Evolutionary conservation across 1,140 invertebrate species (phyloP), one percentile per base, ranked within the genome.

Genomic region (Drosophila pseudoobscura): DNA sequence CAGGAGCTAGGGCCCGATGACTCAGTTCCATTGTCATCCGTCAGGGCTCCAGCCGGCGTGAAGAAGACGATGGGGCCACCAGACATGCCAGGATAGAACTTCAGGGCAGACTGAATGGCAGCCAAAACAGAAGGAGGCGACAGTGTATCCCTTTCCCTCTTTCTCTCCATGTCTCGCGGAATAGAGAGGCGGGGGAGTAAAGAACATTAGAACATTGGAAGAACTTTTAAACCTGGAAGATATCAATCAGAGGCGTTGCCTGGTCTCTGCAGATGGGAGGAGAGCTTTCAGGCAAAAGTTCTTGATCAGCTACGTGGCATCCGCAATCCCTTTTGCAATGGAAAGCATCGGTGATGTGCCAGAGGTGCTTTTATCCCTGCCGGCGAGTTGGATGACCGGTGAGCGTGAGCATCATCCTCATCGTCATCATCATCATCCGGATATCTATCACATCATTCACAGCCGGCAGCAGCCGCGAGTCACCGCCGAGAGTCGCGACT

Each of bases 91-190:
- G 82, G 46, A 49, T 49, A 49, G 39, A 61, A 46, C 24, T 57
- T 52, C 39, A 58, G 46, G 61, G 51, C 65, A 75, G 82, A 82
- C 83, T 87, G 82, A 83, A 76, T 88, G 82, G 78, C 83, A 65
- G 82, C 82, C 82, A 87, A 39, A 39, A 78, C 45, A 20, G 8
- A 39, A 29, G 50, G 8, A 39, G 50, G 8, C 51, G 49, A 77
- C 22, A 47, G 54, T 51, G 29, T 8, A 8, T 31, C 29, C 6
- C 11, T 50, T 54, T 41, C 31, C 8, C 29, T 31, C 29, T 54
- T 20, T 20, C 20, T 20, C 20, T 52, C 43, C 2, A 31, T 9
- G 3, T 3, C 31, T 31, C 31, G 8, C 8, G 31, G 17, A 17
- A 17, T 17, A 17, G 17, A 8, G 31, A 9, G 4, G 17, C 17